Evolutionary conservation across 2,888 invertebrate species (phyloP), one percentile per base, ranked within the genome.

Genomic region (Linyphia triangularis): DNA sequence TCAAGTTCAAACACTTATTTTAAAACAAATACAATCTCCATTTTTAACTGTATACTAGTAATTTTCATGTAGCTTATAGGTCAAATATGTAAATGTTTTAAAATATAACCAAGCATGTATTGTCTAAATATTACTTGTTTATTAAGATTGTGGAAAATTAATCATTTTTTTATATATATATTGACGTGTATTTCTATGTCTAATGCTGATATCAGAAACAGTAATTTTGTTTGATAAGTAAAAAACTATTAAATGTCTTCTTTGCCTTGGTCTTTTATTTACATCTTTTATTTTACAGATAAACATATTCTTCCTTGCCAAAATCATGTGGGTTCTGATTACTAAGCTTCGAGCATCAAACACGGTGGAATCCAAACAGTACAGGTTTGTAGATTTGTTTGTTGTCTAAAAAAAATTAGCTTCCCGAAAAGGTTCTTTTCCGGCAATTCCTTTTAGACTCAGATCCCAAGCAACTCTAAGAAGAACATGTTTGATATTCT

Each of bases 321-420:
- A 90, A 93, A 93, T 93, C 61, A 92, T 93, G 83, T 93, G 97
- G 97, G 97, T 98, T 75, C 94, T 98, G 90, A 97, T 98, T 92
- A 98, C 97, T 30, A 98, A 98, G 92, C 94, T 98, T 5, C 95
- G 97, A 75, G 97, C 98, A 26, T 96, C 98, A 19, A 97, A 97
- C 92, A 97, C 96, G 0, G 94, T 96, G 75, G 98, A 98, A 93
- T 97, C 97, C 2, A 96, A 97, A 91, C 98, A 98, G 93, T 93
- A 93, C 91, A 92, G 92, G 93, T 93, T 90, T 89, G 89, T 81
- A 19, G 69, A 19, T 13, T 43, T 16, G n/a, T 51, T 16, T 51
- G 13, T 70, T 3, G 9, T 43, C 26, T n/a, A 3, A 24, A 70
- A 70, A 9, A 6, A 24, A 13, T 13, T n/a, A 16, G 7, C 30